Percentiles rank a stretch among this genome's conserved stretches.
Evolutionary conservation across 35 echinoderm and acorn worm genomes (phyloP).

Genomic region (Apostichopus japonicus): DNA sequence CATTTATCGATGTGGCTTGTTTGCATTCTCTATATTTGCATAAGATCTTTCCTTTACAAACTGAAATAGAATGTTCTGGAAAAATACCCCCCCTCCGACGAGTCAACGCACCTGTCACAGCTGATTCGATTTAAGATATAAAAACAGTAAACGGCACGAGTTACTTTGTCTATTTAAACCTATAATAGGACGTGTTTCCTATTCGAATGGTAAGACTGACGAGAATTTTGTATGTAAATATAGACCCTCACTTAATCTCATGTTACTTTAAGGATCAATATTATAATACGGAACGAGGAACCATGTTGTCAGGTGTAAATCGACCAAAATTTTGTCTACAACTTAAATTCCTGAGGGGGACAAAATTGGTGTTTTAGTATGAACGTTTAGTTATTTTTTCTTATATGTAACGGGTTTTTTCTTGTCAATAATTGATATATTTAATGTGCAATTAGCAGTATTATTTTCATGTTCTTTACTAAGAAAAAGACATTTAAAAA

Average conservation of each 20-base stretch:
- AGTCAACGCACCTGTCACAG: not conserved
- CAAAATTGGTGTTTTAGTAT: not conserved
- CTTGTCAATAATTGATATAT: no score
- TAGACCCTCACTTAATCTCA: not conserved
- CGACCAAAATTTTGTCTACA: not conserved
- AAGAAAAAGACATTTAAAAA: no score
- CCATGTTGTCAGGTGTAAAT: not conserved
- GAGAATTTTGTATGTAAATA: not conserved
- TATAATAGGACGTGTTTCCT: not conserved
- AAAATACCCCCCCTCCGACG: not conserved
- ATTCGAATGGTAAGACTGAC: not conserved
- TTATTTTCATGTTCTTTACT: no score
- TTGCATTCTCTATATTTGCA: not conserved
- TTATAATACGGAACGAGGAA: not conserved
- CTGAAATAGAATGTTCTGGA: not conserved
- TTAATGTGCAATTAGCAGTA: no score
- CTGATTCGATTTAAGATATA: not conserved
- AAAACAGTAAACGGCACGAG: not conserved
- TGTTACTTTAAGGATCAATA: not conserved
- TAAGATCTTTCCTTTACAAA: not conserved
- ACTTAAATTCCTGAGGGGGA: not conserved
- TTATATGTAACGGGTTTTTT: no score
- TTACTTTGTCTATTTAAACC: not conserved
- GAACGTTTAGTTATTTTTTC: no score
- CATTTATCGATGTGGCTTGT: not conserved